These are phyloP conservation scores for Phoeniculus purpureus DNA, from an alignment of 2,797 vertebrate species.

Conservation along the genomic window DNA sequence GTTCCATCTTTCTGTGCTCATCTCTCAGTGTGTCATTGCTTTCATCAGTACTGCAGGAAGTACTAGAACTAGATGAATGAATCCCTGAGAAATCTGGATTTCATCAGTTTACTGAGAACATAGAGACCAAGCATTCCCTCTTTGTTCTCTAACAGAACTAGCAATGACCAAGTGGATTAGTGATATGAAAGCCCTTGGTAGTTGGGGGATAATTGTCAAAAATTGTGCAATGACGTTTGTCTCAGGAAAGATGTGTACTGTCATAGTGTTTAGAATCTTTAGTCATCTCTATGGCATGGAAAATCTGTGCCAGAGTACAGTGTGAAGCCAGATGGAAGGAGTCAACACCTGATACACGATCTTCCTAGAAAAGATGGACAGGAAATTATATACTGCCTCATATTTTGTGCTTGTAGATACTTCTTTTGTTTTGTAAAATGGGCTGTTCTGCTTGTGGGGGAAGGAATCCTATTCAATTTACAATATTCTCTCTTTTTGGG, in stretches of 20 bases:
- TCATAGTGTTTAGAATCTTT: not conserved
- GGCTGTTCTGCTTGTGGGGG: not conserved
- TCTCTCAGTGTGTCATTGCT: not conserved
- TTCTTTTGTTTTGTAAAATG: not conserved
- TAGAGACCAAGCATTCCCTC: not conserved
- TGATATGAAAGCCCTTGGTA: not conserved
- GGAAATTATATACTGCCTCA: not conserved
- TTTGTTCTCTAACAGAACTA: not conserved
- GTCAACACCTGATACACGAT: fast-evolving
- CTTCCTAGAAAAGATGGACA: not conserved
- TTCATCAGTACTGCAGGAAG: not conserved
- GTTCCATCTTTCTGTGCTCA: not conserved
- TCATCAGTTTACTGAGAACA: not conserved
- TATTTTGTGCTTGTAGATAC: not conserved
- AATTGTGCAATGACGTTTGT: not conserved
- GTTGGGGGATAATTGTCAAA: not conserved
- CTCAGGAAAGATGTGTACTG: not conserved
- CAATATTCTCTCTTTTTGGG: not conserved
- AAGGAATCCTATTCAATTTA: not conserved
- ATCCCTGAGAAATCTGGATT: not conserved
- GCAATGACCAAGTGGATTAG: not conserved
- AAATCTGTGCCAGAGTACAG: not conserved
- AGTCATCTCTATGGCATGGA: not conserved
- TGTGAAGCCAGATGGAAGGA: not conserved
- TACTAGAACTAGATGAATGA: not conserved